Base-by-base conservation (phyloP, 2,888 invertebrate species). In the Linnaemya vulpina region DNA sequence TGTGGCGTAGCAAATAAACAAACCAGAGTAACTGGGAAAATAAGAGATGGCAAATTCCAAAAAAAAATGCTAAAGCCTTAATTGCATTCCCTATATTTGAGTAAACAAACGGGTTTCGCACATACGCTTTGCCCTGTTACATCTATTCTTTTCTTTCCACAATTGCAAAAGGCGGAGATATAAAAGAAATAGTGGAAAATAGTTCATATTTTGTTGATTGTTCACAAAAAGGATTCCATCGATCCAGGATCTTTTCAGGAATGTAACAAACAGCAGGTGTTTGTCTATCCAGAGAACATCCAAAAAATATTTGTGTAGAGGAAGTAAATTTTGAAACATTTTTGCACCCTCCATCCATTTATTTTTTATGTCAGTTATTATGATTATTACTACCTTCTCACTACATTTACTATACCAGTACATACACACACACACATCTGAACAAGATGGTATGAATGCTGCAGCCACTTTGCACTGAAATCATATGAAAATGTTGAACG, bases 231-330 rank as follows among this genome's bases (percentile, higher is more conserved):
- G 62, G 63, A 9, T 43, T 65, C n/a, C 20, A 65, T 25, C 73
- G 38, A 67, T 65, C 7, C 65, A 49, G 67, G 53, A 38, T 74
- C 51, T 60, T 80, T 74, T 81, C 35, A 58, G 76, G 80, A 60
- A 60, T 71, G 55, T 80, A 22, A 76, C 58, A 80, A 65, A 46
- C 80, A 76, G 80, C 84, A 84, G 84, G 76, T 84, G 80, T 71
- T 75, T 30, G 79, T 77, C 82, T 82, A 58, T 46, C 65, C 49
- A 77, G 30, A 62, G 58, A 75, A 81, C 43, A 68, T 35, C 7
- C 25, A 68, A 30, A 30, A n/a, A 35, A 67, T 51, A 17, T 40
- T 11, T 13, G 20, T 15, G 17, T 25, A 75, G 13, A 3, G 20
- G 22, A 30, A 1, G 46, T 22, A 65, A n/a, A 75, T 4, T 11